Evolutionary conservation across 2,797 vertebrate species (phyloP).

Genomic region (Rhinoraja longicauda): DNA sequence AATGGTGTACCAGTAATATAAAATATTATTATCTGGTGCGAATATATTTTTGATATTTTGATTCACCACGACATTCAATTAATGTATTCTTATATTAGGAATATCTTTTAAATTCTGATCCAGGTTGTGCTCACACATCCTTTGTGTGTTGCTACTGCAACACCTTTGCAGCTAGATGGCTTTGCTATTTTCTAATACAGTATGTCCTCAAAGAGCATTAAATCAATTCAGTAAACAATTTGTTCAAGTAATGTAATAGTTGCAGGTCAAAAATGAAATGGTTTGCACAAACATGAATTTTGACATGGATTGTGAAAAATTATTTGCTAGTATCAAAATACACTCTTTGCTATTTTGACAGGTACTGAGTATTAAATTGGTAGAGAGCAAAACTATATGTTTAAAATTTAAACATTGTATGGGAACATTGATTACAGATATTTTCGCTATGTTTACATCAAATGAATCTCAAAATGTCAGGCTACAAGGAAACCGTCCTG

Average conservation of each 20-base stretch:
- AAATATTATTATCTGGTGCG: too few relatives aligned
- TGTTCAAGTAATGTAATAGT: background rate
- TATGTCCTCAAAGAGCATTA: background rate
- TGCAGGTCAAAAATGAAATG: background rate
- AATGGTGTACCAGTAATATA: too few relatives aligned
- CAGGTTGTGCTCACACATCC: background rate
- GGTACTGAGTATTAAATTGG: background rate
- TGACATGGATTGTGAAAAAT: background rate
- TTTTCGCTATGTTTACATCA: background rate
- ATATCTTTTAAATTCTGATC: background rate
- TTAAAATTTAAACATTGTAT: background rate
- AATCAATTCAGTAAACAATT: background rate
- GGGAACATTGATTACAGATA: background rate
- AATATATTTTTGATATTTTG: too few relatives aligned
- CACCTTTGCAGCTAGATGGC: background rate
- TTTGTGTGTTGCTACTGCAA: background rate
- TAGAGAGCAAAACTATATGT: background rate
- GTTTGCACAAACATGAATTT: background rate
- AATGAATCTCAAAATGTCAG: background rate
- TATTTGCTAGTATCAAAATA: background rate
- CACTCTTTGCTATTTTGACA: background rate
- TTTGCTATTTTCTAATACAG: background rate
- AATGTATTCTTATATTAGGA: background rate
- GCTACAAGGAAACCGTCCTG: background rate
- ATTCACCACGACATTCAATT: too few relatives aligned